phyloP scores from a whole-genome alignment of 2,888 invertebrate species.

The Xestia c-nigrum region DNA sequence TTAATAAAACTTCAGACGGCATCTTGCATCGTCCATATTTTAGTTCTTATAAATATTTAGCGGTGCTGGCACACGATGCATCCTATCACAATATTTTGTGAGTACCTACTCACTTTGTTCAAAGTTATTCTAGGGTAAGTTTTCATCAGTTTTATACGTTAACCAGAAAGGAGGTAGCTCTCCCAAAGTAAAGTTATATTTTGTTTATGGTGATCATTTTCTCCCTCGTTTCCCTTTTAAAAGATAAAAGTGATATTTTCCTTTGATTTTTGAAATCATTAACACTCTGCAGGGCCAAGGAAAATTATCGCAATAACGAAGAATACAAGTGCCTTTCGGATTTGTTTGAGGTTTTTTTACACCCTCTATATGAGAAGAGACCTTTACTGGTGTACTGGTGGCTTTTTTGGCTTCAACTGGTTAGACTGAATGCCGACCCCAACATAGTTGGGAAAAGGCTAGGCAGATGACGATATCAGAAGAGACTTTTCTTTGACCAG shows the following conservation, averaged over 20 bases:
- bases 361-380: too few species aligned
- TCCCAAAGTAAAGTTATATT: constrained; percentile 6
- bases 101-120: constrained; percentile 29
- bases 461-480: too few species aligned
- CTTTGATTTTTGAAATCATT: background rate
- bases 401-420: too few species aligned
- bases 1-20: constrained; percentile 46
- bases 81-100: constrained; percentile 50
- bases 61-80: constrained; percentile 32
- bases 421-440: too few species aligned
- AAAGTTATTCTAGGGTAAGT: constrained; percentile 40
- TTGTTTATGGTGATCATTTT: background rate
- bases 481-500: background rate
- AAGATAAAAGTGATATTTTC: background rate
- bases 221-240: background rate
- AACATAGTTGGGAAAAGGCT: too few species aligned
- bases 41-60: constrained; percentile 59
- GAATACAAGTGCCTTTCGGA: too few species aligned
- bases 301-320: too few species aligned
- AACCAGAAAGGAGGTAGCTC: background rate
- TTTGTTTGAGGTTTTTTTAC: too few species aligned
- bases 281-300: too few species aligned
- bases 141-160: constrained; percentile 34
- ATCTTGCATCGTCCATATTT: constrained; percentile 47
- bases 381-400: too few species aligned